A percentile compares a stretch with the other conserved stretches of the same genome.
Evolutionary conservation across 2,888 invertebrate species (phyloP).

Genomic region (Polia nebulosa): DNA sequence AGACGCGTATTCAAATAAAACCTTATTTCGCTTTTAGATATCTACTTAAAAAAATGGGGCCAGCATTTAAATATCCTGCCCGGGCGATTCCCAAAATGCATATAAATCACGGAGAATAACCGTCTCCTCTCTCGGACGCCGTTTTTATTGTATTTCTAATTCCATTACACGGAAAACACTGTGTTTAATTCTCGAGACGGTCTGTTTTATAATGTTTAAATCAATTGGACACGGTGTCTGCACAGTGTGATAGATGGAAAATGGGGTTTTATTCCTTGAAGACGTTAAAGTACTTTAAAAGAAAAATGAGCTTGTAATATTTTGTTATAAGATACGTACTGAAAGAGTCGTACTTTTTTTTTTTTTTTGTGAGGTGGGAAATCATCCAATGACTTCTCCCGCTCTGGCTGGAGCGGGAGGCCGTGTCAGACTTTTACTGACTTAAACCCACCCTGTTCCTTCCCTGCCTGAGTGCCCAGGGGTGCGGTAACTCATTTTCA

Average conservation of each 20-base stretch:
- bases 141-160: constrained; percentile 75
- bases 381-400: too few species aligned
- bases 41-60: constrained; percentile 73
- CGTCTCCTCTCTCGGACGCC: constrained; percentile 70
- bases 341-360: not conserved
- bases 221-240: constrained; percentile 54
- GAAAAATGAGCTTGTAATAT: constrained; percentile 10
- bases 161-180: constrained; percentile 63
- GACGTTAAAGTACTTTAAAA: constrained; percentile 14
- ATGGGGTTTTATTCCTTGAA: constrained; percentile 34
- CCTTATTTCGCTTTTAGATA: constrained; percentile 60
- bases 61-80: constrained; percentile 75
- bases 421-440: too few species aligned
- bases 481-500: too few species aligned
- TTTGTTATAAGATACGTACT: not conserved
- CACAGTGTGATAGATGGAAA: constrained; percentile 51
- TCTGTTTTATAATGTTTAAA: constrained; percentile 57
- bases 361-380: too few species aligned
- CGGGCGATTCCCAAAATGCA: constrained; percentile 75
- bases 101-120: constrained; percentile 80
- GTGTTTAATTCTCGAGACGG: constrained; percentile 55
- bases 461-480: too few species aligned
- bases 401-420: too few species aligned
- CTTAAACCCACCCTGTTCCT: too few species aligned
- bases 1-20: constrained; percentile 64